Base-by-base conservation (phyloP, 2,797 vertebrate genomes). In the Sebastiscus albofasciatus region DNA sequence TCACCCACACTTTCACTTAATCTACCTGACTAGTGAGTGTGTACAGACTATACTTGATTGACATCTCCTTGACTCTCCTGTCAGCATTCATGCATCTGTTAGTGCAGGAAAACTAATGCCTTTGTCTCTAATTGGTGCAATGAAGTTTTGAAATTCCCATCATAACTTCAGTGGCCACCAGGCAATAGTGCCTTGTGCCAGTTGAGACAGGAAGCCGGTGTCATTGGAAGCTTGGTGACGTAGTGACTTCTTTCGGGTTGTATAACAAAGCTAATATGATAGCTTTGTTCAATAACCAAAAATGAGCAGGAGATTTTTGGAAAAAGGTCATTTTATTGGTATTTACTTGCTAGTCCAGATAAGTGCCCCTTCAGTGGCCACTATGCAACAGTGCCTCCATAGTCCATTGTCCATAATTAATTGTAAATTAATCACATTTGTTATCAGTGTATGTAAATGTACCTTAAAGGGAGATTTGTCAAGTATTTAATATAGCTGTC, bases 91-190 rank as follows among this genome's bases (percentile, higher is more conserved):
- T 59, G 16, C 13, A 24, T 62, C 34, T 16, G 62, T 58, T 31
- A 39, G 59, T 36, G 26, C 1, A 1, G n/a, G 16, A 31, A 58
- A 67, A 7, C 0, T 6, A 46, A 42, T 34, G 29, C 7, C 9
- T 80, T 49, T 42, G 60, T 74, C n/a, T 22, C 20, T 75, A 61
- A 79, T 27, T 67, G 13, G 49, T 10, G 8, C 4, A 3, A 20
- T 60, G 8, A 26, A n/a, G 36, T 22, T 58, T 74, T 56, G 11
- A 26, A 67, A 74, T 24, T 70, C 59, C 33, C 18, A 49, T 29
- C 61, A 42, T 46, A 22, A 64, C 65, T 64, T 54, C 14, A 61
- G 68, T 29, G 31, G 10, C 46, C 58, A 29, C 59, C 6, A 49
- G 27, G 58, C 76, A 49, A 52, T 22, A 20, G 18, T 22, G 22